Percentiles rank a stretch among this genome's conserved stretches.
These are phyloP conservation scores for Paedocypris sp. DNA, from an alignment of 2,113 vertebrate genomes.

Conservation along the genomic window DNA sequence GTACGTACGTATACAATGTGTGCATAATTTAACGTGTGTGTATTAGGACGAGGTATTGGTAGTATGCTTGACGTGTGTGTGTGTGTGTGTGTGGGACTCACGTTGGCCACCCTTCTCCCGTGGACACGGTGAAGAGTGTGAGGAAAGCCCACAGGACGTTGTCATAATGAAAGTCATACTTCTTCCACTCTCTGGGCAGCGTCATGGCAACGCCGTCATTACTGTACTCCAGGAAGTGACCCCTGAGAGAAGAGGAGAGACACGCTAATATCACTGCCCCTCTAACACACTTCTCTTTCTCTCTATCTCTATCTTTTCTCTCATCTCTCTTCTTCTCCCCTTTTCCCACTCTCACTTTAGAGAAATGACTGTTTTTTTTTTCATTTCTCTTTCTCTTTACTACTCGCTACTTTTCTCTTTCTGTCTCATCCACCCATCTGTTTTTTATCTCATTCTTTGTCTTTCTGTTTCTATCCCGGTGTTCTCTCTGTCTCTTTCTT, in stretches of 20 bases:
- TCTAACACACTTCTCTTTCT: background rate
- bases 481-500: background rate
- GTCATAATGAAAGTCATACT: conserved; percentile 94
- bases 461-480: no score
- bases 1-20: no score
- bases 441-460: no score
- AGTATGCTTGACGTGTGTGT: no score
- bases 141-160: conserved; percentile 96
- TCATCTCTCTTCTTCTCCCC: background rate
- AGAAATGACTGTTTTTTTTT: no score
- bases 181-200: conserved; percentile 81
- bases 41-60: no score
- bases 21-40: no score
- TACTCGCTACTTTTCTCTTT: no score
- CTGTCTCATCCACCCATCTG: no score
- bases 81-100: conserved; percentile 59
- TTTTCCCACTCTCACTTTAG: background rate
- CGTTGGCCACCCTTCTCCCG: conserved; percentile 94
- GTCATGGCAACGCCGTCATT: conserved; percentile 76
- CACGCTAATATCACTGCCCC: background rate
- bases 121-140: conserved; percentile 94
- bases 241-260: conserved; percentile 58
- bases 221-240: conserved; percentile 87
- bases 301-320: background rate
- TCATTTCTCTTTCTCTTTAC: background rate